Percentiles rank a stretch among this genome's conserved stretches.
Conservation (phyloP, 2,888 invertebrate genomes). For the Drosophila merina region DNA sequence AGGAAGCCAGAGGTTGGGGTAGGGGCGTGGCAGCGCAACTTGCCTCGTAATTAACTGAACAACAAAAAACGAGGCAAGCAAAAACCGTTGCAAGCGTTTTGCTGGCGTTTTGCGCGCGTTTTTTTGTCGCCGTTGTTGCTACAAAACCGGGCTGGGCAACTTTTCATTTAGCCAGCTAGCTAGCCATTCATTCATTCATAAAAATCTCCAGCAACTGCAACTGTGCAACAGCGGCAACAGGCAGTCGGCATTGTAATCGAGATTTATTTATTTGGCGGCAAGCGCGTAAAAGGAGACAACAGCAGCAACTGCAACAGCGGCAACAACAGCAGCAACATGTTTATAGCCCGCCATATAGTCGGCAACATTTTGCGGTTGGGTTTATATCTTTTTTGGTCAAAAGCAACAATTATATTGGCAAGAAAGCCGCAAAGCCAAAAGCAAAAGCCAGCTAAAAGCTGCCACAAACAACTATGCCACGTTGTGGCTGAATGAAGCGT, state of each 20-base stretch:
- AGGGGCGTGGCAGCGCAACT: slow-evolving; percentile 49
- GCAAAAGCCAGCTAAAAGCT: slow-evolving; percentile 3
- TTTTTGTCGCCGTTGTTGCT: slow-evolving; percentile 15
- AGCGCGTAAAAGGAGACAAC: slow-evolving; percentile 59
- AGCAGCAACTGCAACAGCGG: slow-evolving; percentile 17
- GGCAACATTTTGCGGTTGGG: slow-evolving; percentile 71
- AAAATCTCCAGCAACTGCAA: slow-evolving; percentile 44
- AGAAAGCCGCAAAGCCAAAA: slow-evolving; percentile 17
- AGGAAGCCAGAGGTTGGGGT: not conserved
- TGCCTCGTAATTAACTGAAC: slow-evolving; percentile 63
- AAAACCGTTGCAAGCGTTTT: slow-evolving; percentile 29
- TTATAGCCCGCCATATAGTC: slow-evolving; percentile 49
- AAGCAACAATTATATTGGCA: slow-evolving; percentile 66
- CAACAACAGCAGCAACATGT: slow-evolving; percentile 57
- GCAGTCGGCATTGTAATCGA: slow-evolving; percentile 46
- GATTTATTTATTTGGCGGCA: slow-evolving; percentile 55
- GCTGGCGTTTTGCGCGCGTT: slow-evolving; percentile 41
- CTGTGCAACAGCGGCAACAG: slow-evolving; percentile 18
- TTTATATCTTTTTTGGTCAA: slow-evolving; percentile 51
- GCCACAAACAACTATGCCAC: slow-evolving; percentile 57
- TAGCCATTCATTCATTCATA: slow-evolving; percentile 63
- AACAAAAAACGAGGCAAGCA: slow-evolving; percentile 35
- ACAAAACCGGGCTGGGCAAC: slow-evolving; percentile 17
- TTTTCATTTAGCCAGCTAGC: slow-evolving; percentile 42
- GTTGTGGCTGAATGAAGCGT: slow-evolving; percentile 48